phyloP scores from a whole-genome alignment of 2,888 invertebrate species.

The Nezara viridula region DNA sequence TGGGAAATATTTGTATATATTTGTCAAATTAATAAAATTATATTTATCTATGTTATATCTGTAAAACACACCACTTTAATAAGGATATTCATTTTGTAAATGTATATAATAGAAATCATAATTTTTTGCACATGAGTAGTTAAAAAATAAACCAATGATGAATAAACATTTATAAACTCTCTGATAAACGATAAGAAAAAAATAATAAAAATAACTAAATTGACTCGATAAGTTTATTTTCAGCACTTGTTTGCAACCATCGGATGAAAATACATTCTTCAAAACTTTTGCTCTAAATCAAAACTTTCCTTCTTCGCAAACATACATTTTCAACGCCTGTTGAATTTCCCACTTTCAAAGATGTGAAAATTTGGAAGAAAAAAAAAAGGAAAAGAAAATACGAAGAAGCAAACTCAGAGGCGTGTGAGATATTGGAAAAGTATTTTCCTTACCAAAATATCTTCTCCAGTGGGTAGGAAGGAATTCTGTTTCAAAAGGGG shows the following conservation, averaged over 20 bases:
- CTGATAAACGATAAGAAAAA: not conserved
- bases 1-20: too few species aligned
- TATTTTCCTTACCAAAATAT: not conserved
- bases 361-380: not conserved
- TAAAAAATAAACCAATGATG: too few species aligned
- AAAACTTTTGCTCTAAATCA: not conserved
- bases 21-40: too few species aligned
- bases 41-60: too few species aligned
- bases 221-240: not conserved
- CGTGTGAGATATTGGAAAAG: not conserved
- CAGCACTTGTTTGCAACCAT: not conserved
- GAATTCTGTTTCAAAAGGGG: too few species aligned
- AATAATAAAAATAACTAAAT: not conserved
- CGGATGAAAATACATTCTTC: not conserved
- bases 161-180: too few species aligned
- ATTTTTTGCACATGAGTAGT: too few species aligned
- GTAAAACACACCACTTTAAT: too few species aligned
- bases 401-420: not conserved
- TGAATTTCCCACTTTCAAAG: not conserved
- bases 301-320: not conserved
- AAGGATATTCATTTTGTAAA: too few species aligned
- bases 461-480: too few species aligned
- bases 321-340: not conserved
- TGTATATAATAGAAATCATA: too few species aligned
- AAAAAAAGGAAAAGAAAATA: too few species aligned